Evolutionary conservation across 2,888 invertebrate genomes (phyloP), one percentile per base, ranked within the genome.

Genomic region (Zeuzera pyrina): DNA sequence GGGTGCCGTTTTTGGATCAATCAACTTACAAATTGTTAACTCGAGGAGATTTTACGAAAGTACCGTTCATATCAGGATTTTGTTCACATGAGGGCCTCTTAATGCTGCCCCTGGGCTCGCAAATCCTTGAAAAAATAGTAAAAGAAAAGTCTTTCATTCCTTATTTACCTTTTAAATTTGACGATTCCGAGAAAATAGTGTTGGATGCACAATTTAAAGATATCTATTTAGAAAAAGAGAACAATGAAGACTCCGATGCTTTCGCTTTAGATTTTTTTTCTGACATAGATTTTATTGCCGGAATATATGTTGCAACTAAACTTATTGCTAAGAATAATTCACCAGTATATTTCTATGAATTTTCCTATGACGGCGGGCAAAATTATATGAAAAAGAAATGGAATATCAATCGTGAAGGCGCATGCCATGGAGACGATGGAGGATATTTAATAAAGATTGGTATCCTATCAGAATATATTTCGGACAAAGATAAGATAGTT

Each of bases 361-460:
- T 88, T 49, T 66, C 85, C 1, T 88, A 87, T 36, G 78, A 84
- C 24, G 87, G 88, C 2, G 63, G 58, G 8, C 61, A 86, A 2
- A 87, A 87, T 50, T 70, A 81, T 36, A 59, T 76, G 12, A 87
- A 88, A 42, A 72, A 67, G 31, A 50, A 67, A 5, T 49, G 68
- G 7, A 64, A 72, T 15, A 64, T 85, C 8, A 42, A 72, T 1
- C 59, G 81, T 0, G 53, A 64, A 42, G 89, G 89, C 2, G 83
- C 86, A 0, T 83, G 85, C 21, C 89, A 89, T 48, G 85, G 73
- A 0, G 89, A 89, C 41, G 89, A 89, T 0, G 58, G 86, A 1
- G 84, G 84, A 7, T 89, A 89, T 43, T 36, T 89, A 1, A 78
- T 89, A 15, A 85, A 81, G 35, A 52, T 49, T 26, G 39, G 45